phyloP scores from a whole-genome alignment of 1,140 invertebrate genomes.

The Drosophila bocqueti region DNA sequence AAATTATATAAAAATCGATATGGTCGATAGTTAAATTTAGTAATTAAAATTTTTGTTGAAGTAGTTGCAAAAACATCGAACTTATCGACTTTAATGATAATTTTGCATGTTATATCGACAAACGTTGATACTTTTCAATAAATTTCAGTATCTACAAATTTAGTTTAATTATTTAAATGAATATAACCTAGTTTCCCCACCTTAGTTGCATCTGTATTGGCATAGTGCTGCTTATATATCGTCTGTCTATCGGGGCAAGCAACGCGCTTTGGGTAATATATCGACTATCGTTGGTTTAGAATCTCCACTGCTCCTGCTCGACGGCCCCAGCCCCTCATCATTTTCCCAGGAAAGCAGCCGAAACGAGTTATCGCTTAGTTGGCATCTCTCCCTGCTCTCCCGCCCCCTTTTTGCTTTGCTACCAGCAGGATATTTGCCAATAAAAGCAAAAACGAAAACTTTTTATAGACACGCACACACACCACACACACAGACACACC shows the following conservation, averaged over 20 bases:
- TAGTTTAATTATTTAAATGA: background rate
- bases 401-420: conserved; percentile 18
- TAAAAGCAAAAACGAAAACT: conserved; percentile 76
- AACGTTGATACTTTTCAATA: background rate
- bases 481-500: conserved; percentile 29
- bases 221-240: conserved; percentile 33
- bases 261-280: conserved; percentile 39
- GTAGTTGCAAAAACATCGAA: too few relatives aligned
- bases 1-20: background rate
- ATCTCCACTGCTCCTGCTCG: conserved; percentile 38
- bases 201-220: conserved; percentile 10
- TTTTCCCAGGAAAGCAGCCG: conserved; percentile 60
- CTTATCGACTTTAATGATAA: background rate
- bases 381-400: conserved; percentile 55
- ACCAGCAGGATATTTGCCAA: conserved; percentile 83
- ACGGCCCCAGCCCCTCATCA: background rate
- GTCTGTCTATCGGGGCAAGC: conserved; percentile 45
- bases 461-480: conserved; percentile 75
- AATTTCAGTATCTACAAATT: background rate
- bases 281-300: conserved; percentile 58
- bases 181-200: background rate
- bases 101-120: background rate
- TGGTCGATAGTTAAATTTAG: background rate
- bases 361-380: conserved; percentile 70
- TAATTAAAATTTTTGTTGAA: background rate